Conservation (phyloP, 2,888 invertebrate genomes). For the Lycophotia porphyrea region DNA sequence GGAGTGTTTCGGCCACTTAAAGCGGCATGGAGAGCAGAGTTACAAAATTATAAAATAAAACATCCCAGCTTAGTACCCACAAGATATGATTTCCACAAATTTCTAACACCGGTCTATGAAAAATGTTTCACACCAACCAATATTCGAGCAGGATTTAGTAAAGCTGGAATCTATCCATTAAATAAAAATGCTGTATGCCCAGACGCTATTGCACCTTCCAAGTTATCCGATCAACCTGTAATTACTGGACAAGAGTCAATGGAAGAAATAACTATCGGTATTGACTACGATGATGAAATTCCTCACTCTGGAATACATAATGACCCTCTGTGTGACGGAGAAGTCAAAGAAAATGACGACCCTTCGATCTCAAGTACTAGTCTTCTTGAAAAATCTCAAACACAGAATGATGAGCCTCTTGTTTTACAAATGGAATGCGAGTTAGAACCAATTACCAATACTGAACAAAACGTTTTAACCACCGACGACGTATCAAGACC, state of each 20-base stretch:
- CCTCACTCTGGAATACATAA: conserved; percentile 21
- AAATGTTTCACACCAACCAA: conserved; percentile 48
- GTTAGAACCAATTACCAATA: conserved; percentile 17
- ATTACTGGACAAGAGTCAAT: conserved; percentile 22
- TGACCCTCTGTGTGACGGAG: conserved; percentile 22
- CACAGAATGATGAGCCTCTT: conserved; percentile 21
- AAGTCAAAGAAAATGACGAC: conserved; percentile 20
- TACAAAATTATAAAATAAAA: conserved; percentile 42
- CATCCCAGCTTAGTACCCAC: conserved; percentile 40
- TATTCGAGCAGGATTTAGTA: conserved; percentile 38
- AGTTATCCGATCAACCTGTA: conserved; percentile 35
- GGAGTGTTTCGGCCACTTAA: conserved; percentile 48
- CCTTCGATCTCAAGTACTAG: conserved; percentile 18
- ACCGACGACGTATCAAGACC: conserved; percentile 14
- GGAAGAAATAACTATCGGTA: conserved; percentile 30
- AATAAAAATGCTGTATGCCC: conserved; percentile 40
- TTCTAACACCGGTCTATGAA: conserved; percentile 52
- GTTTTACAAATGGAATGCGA: conserved; percentile 20
- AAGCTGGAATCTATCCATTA: conserved; percentile 38
- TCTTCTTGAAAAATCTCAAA: conserved; percentile 25
- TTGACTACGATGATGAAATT: conserved; percentile 20
- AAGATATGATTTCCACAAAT: conserved; percentile 51
- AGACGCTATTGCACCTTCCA: conserved; percentile 34
- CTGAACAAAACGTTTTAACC: conserved; percentile 15
- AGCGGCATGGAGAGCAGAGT: conserved; percentile 44